Conservation (phyloP, 2,113 vertebrate genomes). For the Cheilinus undulatus region DNA sequence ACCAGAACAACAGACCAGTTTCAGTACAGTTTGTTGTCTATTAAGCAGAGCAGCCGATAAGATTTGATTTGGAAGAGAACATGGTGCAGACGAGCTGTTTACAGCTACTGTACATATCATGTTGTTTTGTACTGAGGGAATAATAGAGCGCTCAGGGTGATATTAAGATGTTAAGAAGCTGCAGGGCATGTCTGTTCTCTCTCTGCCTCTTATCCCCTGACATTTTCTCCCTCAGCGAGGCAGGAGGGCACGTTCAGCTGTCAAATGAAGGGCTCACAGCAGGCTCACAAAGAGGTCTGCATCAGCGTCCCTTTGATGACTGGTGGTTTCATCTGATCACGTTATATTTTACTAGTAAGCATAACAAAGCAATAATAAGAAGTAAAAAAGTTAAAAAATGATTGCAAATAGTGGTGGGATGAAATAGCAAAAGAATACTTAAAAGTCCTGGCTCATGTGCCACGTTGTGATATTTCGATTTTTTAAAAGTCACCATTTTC, state of each 20-base stretch:
- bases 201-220: conserved; percentile 7
- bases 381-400: neutral
- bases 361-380: neutral
- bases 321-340: neutral
- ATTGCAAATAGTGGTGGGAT: too few species aligned
- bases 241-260: neutral
- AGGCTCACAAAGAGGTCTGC: neutral
- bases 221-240: neutral
- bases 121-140: conserved; percentile 15
- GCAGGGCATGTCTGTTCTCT: conserved; percentile 9
- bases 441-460: too few species aligned
- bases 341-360: neutral
- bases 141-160: neutral
- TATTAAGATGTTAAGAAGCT: conserved; percentile 5
- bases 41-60: neutral
- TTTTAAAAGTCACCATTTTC: too few species aligned
- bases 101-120: neutral
- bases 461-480: too few species aligned
- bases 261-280: neutral
- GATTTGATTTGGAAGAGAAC: neutral
- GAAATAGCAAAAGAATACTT: too few species aligned
- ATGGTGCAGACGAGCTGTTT: conserved; percentile 11
- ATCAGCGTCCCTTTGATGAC: too few species aligned
- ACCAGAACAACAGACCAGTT: neutral
- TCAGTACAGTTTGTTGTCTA: neutral